A percentile compares a stretch with the other conserved stretches of the same genome.
These are phyloP conservation scores for Drosophila micromelanica DNA, from an alignment of 1,140 invertebrate genomes.

Conservation along the genomic window DNA sequence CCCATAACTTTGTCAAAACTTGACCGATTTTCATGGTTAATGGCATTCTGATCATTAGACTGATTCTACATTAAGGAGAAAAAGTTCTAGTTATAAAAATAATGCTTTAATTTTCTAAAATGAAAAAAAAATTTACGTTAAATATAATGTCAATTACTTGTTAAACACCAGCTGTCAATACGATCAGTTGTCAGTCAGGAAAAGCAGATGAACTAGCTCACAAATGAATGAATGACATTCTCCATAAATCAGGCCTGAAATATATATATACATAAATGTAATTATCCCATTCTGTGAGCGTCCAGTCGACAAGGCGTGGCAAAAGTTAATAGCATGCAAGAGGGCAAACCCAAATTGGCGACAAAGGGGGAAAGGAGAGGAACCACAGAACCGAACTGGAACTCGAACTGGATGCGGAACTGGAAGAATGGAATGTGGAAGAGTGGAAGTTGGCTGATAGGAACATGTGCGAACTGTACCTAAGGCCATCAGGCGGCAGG, in stretches of 20 bases:
- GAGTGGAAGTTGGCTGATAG: constrained; percentile 16
- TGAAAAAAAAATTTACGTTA: no score
- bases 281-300: constrained; percentile 53
- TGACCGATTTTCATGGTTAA: no score
- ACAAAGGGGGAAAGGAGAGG: constrained; percentile 44
- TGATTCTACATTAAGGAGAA: no score
- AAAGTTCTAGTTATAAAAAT: no score
- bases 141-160: no score
- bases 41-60: no score
- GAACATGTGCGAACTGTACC: constrained; percentile 74
- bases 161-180: no score
- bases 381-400: constrained; percentile 19
- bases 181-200: no score
- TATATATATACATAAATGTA: constrained; percentile 5
- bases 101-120: no score
- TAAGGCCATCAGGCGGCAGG: constrained; percentile 35
- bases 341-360: constrained; percentile 48
- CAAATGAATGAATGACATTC: no score
- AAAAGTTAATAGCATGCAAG: constrained; percentile 74
- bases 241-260: not conserved
- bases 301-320: constrained; percentile 67
- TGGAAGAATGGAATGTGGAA: constrained; percentile 1
- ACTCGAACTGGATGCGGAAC: constrained; percentile 13
- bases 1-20: no score
- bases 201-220: no score